phyloP scores from a whole-genome alignment of 2,797 vertebrate genomes.

The Sylvilagus floridanus region DNA sequence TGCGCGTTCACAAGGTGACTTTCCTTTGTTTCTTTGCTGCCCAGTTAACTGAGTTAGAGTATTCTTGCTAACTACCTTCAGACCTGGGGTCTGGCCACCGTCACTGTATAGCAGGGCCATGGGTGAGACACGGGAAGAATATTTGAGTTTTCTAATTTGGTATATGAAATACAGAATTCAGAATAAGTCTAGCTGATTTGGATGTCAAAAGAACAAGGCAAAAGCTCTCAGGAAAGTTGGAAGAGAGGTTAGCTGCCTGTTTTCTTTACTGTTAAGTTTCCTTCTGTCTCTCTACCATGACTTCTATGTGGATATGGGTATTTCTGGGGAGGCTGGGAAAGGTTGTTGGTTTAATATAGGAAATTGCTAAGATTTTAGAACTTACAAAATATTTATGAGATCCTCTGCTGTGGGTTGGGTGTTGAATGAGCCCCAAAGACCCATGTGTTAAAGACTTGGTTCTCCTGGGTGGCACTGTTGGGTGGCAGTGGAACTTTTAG shows the following conservation, averaged over 20 bases:
- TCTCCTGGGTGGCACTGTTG: too few relatives aligned
- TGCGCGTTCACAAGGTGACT: background rate
- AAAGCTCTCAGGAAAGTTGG: background rate
- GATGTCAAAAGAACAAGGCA: background rate
- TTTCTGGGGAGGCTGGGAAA: background rate
- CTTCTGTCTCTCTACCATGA: background rate
- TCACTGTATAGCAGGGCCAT: background rate
- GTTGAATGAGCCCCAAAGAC: too few relatives aligned
- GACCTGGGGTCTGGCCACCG: background rate
- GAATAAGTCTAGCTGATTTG: background rate
- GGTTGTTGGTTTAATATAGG: background rate
- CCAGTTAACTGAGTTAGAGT: background rate
- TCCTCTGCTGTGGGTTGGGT: too few relatives aligned
- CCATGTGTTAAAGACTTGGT: too few relatives aligned
- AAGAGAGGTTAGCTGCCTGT: background rate
- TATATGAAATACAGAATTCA: background rate
- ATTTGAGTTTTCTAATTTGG: background rate
- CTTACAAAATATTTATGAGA: constrained; percentile 22
- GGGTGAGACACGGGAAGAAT: background rate
- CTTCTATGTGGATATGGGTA: background rate
- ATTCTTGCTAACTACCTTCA: background rate
- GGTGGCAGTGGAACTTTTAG: too few relatives aligned
- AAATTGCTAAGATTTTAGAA: constrained; percentile 29
- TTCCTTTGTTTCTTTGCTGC: constrained; percentile 43
- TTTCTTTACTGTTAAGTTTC: background rate